Percentiles rank a stretch among this genome's conserved stretches.
Evolutionary conservation across 2,113 vertebrate genomes (phyloP).

Genomic region (Phaethon lepturus): DNA sequence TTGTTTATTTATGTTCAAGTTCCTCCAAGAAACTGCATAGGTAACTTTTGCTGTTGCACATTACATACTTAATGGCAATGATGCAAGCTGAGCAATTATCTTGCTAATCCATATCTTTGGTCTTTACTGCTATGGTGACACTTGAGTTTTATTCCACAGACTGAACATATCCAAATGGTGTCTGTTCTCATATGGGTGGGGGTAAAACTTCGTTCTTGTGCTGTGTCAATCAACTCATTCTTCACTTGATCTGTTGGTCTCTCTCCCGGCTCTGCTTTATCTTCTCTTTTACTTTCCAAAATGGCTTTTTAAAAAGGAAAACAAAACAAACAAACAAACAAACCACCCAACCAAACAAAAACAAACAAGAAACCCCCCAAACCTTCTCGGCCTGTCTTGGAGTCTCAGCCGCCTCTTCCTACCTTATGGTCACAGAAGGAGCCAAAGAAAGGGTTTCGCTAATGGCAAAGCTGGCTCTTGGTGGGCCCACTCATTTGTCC

Average conservation of each 20-base stretch:
- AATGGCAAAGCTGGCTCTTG: neutral
- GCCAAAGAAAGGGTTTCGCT: neutral
- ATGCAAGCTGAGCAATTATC: neutral
- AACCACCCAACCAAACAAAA: too few relatives aligned
- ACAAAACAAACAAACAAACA: neutral
- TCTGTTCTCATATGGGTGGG: neutral
- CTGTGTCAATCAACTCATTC: neutral
- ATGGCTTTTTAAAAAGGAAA: neutral
- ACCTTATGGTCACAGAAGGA: neutral
- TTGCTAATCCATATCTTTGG: neutral
- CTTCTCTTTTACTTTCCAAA: neutral
- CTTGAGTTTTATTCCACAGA: neutral
- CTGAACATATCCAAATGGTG: neutral
- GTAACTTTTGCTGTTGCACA: neutral
- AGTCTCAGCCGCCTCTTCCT: neutral
- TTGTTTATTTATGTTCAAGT: neutral
- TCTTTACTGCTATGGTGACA: neutral
- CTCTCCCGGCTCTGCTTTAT: neutral
- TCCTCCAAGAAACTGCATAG: neutral
- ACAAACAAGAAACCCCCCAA: neutral
- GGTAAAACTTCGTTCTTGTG: neutral
- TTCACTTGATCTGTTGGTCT: neutral
- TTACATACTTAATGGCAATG: neutral
- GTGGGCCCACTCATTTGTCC: neutral
- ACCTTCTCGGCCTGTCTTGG: neutral